phyloP scores from a whole-genome alignment of 2,113 vertebrate genomes.

The Morone saxatilis region DNA sequence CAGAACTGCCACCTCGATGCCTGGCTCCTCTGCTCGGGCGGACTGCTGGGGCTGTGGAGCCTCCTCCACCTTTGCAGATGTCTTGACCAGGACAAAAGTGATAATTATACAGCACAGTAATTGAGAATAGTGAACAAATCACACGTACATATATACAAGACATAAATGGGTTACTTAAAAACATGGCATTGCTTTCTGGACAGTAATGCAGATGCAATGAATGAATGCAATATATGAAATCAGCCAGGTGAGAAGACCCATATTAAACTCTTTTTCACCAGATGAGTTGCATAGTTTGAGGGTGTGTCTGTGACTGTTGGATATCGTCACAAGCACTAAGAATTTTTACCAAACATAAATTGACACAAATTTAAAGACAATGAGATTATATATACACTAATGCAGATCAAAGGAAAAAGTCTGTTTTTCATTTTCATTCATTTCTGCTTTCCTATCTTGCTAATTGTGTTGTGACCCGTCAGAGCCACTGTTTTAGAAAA shows the following conservation, averaged over 20 bases:
- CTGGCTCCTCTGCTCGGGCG: slow-evolving; percentile 1
- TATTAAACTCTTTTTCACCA: no score
- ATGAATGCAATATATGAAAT: no score
- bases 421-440: no score
- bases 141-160: background rate
- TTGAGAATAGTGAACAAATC: background rate
- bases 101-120: background rate
- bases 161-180: no score
- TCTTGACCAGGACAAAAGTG: slow-evolving; percentile 36
- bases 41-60: slow-evolving; percentile 18
- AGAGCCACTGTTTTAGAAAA: no score
- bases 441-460: background rate
- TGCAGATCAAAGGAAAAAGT: background rate
- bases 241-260: no score
- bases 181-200: background rate
- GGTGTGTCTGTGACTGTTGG: background rate
- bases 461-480: no score
- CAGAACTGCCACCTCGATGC: slow-evolving; percentile 72
- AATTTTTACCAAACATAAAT: background rate
- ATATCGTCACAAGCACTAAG: background rate
- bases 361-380: background rate
- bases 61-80: slow-evolving; percentile 38
- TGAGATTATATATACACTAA: background rate
- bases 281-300: background rate
- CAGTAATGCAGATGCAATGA: background rate